Evolutionary conservation across 2,797 vertebrate species (phyloP).

Genomic region (Spea hammondii): DNA sequence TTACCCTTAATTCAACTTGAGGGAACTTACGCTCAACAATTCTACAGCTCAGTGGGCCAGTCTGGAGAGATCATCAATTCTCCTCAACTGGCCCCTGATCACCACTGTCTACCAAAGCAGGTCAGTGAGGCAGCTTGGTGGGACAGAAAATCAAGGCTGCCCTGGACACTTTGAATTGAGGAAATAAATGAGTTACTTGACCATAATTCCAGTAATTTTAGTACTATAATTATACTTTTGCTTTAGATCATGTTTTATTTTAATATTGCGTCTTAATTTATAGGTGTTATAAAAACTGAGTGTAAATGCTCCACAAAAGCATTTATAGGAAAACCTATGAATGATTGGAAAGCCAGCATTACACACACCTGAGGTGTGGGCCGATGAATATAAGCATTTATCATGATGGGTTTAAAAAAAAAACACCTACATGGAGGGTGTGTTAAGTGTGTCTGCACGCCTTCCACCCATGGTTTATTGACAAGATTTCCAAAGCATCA

Average conservation of each 20-base stretch:
- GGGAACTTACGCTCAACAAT: too few relatives aligned
- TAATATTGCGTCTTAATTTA: not conserved
- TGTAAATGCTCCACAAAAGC: constrained; percentile 14
- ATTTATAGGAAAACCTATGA: not conserved
- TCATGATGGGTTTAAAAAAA: constrained; percentile 5
- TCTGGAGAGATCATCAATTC: too few relatives aligned
- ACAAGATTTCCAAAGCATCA: not conserved
- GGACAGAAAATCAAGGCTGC: too few relatives aligned
- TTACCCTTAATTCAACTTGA: too few relatives aligned
- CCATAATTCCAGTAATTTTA: too few relatives aligned
- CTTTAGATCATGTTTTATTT: not conserved
- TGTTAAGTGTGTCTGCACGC: not conserved
- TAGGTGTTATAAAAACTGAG: not conserved
- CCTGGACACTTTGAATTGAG: not conserved
- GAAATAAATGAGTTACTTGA: too few relatives aligned
- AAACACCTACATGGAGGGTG: not conserved
- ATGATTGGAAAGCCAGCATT: constrained; percentile 11
- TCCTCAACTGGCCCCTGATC: too few relatives aligned
- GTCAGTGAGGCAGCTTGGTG: too few relatives aligned
- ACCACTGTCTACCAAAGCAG: too few relatives aligned
- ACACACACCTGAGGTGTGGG: constrained; percentile 12
- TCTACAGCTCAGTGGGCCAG: too few relatives aligned
- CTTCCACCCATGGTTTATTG: constrained; percentile 25
- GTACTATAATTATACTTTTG: not conserved
- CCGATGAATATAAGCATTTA: constrained; percentile 1